Evolutionary conservation across 1,140 invertebrate species (phyloP).

Genomic region (Polypedilum vanderplanki): DNA sequence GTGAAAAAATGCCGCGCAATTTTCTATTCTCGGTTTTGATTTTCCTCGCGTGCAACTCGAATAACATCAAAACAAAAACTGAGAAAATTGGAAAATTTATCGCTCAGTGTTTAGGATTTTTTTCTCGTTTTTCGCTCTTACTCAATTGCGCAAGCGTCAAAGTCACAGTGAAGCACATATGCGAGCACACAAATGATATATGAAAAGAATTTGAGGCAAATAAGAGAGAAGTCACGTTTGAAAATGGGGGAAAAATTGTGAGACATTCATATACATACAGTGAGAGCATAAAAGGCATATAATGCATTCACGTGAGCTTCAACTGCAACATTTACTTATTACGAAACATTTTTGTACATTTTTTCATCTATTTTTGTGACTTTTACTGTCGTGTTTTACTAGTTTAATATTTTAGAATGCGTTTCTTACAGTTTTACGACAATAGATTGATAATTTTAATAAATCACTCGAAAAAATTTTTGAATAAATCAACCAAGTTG

Average conservation of each 20-base stretch:
- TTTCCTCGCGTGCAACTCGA: constrained; percentile 24
- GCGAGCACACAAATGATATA: neutral
- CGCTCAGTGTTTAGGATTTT: neutral
- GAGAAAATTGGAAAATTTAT: constrained; percentile 19
- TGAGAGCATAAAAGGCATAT: neutral
- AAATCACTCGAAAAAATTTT: too few relatives aligned
- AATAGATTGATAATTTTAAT: too few relatives aligned
- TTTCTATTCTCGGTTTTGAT: neutral
- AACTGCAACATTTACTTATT: neutral
- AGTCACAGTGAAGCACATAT: neutral
- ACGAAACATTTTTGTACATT: neutral
- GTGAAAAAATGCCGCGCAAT: constrained; percentile 15
- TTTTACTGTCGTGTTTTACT: too few relatives aligned
- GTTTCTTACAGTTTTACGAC: too few relatives aligned
- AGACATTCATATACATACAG: neutral
- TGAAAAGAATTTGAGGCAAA: neutral
- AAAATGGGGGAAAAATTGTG: neutral
- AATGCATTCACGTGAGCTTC: constrained; percentile 9
- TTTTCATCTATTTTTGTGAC: constrained; percentile 6
- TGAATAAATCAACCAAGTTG: too few relatives aligned
- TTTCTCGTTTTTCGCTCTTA: neutral
- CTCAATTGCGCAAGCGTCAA: neutral
- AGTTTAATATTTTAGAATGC: too few relatives aligned
- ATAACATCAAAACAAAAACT: constrained; percentile 22
- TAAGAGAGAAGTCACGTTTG: neutral